These are phyloP conservation scores for Cygnus buccinator DNA, from an alignment of 2,113 vertebrate genomes.

Conservation along the genomic window DNA sequence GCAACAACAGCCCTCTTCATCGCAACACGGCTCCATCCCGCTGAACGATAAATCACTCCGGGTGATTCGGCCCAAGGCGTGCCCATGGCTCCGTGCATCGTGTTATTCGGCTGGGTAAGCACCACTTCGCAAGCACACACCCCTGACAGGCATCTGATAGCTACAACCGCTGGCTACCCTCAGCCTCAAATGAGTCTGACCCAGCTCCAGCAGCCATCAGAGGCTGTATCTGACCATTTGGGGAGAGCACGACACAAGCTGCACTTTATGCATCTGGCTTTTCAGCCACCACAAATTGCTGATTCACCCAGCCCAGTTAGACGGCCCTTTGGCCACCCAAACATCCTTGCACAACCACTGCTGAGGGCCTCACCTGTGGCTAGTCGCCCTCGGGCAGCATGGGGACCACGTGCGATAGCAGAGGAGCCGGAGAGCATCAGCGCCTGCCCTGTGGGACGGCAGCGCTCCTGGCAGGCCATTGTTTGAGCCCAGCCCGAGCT, in stretches of 20 bases:
- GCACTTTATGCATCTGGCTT: background rate
- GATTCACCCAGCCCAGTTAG: background rate
- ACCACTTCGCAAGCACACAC: background rate
- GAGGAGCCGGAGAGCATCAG: conserved; percentile 37
- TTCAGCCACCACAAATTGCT: background rate
- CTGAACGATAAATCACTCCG: background rate
- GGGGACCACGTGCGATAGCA: background rate
- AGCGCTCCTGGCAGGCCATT: conserved; percentile 41
- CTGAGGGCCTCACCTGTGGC: background rate
- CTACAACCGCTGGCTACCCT: background rate
- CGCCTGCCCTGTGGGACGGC: background rate
- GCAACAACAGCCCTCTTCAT: background rate
- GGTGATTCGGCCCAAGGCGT: rapidly evolving
- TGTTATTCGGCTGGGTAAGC: background rate
- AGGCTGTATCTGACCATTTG: background rate
- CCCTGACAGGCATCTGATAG: rapidly evolving
- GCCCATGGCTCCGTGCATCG: rapidly evolving
- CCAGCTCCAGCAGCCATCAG: background rate
- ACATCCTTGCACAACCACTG: background rate
- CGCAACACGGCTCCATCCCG: rapidly evolving
- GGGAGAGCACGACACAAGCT: background rate
- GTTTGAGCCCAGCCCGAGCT: background rate
- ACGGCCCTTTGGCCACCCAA: background rate
- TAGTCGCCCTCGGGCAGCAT: background rate
- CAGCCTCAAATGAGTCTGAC: background rate